Evolutionary conservation across 2,113 vertebrate genomes (phyloP).

Genomic region (Saguinus imperator): DNA sequence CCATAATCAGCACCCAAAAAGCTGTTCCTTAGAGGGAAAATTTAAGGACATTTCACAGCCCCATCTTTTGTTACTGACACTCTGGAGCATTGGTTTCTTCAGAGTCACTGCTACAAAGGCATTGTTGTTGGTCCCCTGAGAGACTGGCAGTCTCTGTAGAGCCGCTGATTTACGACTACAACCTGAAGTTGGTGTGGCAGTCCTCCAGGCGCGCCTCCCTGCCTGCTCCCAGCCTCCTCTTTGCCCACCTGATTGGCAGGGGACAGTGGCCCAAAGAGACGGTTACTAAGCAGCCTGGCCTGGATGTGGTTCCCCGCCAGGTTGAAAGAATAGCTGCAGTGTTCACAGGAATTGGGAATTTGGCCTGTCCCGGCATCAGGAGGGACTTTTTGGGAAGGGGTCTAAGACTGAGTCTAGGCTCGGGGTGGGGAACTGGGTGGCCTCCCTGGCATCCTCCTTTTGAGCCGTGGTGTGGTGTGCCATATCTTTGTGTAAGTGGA

Average conservation of each 20-base stretch:
- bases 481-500: accelerated
- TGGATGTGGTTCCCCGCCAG: slow-evolving; percentile 57
- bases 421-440: neutral
- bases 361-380: slow-evolving; percentile 48
- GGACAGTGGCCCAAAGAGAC: neutral
- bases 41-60: neutral
- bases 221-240: neutral
- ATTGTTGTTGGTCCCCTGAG: slow-evolving; percentile 54
- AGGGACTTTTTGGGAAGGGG: slow-evolving; percentile 18
- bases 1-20: neutral
- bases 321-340: slow-evolving; percentile 80
- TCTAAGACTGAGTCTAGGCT: slow-evolving; percentile 18
- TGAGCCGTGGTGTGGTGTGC: neutral
- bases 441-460: neutral
- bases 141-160: slow-evolving; percentile 40
- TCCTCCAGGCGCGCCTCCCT: neutral
- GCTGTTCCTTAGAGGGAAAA: neutral
- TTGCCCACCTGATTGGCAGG: slow-evolving; percentile 75
- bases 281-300: slow-evolving; percentile 78
- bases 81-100: neutral
- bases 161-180: slow-evolving; percentile 52
- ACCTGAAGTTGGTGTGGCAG: slow-evolving; percentile 50
- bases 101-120: slow-evolving; percentile 58
- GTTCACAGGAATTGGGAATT: slow-evolving; percentile 75
- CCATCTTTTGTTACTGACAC: neutral